Evolutionary conservation across 1,140 invertebrate genomes (phyloP), one percentile per base, ranked within the genome.

Genomic region (Pachyrhynchus sulphureomaculatus): DNA sequence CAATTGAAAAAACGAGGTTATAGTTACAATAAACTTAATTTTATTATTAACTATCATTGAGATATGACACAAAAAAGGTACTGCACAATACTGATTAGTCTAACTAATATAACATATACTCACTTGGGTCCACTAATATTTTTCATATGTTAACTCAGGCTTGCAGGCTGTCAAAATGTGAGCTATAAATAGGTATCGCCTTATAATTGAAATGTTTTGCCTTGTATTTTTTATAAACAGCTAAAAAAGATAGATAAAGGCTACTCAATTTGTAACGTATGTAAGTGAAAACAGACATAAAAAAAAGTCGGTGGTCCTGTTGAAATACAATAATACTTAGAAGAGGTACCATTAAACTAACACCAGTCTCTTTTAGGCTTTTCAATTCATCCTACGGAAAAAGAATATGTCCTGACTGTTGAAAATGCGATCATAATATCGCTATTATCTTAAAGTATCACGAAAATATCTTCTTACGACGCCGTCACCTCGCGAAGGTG

Each of bases 101-200:
- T 32, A 32, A 6, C 12, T 32, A 32, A 4, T 32, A 6, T 32
- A 6, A 0, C 20, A 29, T n/a, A 26, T 37, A 53, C 60, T 63
- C 37, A 66, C 65, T 49, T 1, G 54, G 55, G 26, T 49, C 54
- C 6, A 49, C 45, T 20, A 66, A 33, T 20, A 66, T 66, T n/a
- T n/a, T 44, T 66, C 60, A 33, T 59, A 66, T 6, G 60, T 52
- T 36, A 56, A 59, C 21, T 66, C 39, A 8, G 48, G 61, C 24
- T 36, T 41, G 0, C 1, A 13, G 17, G 8, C 12, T 4, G 23
- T 17, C 10, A 66, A 20, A 24, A 66, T 12, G 20, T 57, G 63
- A 5, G 65, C 65, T 15, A 66, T 37, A 29, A 66, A 66, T 36
- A 66, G 37, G 32, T 66, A 66, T 20, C 65, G 56, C 1, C 65